phyloP scores from a whole-genome alignment of 2,797 vertebrate genomes.

The Graptemys geographica region DNA sequence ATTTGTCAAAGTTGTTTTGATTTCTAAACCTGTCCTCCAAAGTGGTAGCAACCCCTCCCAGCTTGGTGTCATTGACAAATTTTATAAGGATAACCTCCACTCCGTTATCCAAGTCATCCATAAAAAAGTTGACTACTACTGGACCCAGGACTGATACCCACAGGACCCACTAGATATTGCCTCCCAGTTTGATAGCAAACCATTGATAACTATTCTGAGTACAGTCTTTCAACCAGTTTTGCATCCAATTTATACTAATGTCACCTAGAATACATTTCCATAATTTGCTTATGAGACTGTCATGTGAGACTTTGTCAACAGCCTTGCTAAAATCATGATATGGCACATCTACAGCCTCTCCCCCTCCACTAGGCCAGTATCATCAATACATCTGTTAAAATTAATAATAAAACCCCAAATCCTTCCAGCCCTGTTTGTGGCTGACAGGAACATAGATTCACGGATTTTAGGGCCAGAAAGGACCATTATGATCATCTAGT shows the following conservation, averaged over 20 bases:
- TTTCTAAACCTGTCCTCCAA: background rate
- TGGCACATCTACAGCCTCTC: background rate
- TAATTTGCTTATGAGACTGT: background rate
- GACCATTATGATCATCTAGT: background rate
- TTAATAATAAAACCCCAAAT: background rate
- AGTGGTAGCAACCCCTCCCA: background rate
- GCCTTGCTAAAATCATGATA: background rate
- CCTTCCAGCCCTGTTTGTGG: background rate
- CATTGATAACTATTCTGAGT: background rate
- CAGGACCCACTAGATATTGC: background rate
- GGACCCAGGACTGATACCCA: background rate
- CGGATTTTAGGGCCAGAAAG: background rate
- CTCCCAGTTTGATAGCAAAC: background rate
- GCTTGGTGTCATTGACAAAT: background rate
- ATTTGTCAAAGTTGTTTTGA: background rate
- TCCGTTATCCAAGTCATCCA: background rate
- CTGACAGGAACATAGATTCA: background rate
- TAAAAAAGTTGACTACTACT: background rate
- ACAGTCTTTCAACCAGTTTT: background rate
- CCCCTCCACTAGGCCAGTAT: background rate
- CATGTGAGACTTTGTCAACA: background rate
- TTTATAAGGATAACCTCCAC: background rate
- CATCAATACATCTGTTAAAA: background rate
- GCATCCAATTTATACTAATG: background rate
- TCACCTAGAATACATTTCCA: background rate